Conservation (phyloP, 2,888 invertebrate species). For the Heliconius charithonia region DNA sequence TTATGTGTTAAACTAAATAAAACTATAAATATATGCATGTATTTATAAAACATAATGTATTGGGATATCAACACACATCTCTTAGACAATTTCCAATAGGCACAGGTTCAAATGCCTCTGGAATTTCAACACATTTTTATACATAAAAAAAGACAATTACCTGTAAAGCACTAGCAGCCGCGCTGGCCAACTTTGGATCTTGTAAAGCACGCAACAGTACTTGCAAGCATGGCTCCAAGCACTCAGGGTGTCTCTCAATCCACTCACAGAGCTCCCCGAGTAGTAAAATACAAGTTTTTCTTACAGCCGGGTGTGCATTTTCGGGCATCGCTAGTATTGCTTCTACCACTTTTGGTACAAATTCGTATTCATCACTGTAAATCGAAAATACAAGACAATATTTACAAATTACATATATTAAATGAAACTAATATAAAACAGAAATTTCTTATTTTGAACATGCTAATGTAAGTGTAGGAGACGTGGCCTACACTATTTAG, state of each 20-base stretch:
- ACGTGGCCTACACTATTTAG: too few species aligned
- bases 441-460: too few species aligned
- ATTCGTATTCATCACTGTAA: constrained; percentile 92
- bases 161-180: constrained; percentile 93
- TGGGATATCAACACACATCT: too few species aligned
- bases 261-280: constrained; percentile 97
- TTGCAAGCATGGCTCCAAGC: constrained; percentile 91
- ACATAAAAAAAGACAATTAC: neutral
- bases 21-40: too few species aligned
- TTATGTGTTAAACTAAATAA: too few species aligned
- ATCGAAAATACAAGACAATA: neutral
- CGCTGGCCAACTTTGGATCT: constrained; percentile 88
- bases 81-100: too few species aligned
- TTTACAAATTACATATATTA: neutral
- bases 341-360: constrained; percentile 96
- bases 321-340: constrained; percentile 94
- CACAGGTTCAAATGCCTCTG: too few species aligned
- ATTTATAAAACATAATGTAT: too few species aligned
- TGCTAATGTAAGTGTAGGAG: too few species aligned
- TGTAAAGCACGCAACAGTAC: constrained; percentile 89
- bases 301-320: constrained; percentile 92
- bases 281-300: constrained; percentile 93
- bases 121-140: too few species aligned
- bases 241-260: constrained; percentile 94
- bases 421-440: too few species aligned